Conservation (phyloP, 2,113 vertebrate species). For the Lanius collurio region DNA sequence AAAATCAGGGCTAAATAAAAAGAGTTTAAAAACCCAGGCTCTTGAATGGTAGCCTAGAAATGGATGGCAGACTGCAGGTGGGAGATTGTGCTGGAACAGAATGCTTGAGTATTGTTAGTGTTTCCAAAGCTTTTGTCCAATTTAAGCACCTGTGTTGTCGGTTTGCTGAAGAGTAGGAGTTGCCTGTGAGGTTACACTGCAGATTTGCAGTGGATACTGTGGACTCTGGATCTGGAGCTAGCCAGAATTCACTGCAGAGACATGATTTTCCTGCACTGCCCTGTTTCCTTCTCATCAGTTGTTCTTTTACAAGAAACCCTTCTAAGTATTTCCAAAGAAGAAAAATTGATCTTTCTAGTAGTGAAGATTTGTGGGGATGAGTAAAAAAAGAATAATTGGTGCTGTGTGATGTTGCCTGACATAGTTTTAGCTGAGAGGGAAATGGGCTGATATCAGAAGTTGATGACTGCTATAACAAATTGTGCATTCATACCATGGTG, state of each 20-base stretch:
- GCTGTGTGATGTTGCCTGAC: neutral
- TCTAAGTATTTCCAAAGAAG: neutral
- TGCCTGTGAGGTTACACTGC: neutral
- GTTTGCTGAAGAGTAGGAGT: neutral
- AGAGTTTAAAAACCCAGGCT: neutral
- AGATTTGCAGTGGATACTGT: neutral
- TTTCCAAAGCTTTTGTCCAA: neutral
- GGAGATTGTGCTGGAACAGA: neutral
- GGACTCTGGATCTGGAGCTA: neutral
- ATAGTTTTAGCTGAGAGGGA: neutral
- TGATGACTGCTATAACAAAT: neutral
- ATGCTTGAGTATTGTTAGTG: neutral
- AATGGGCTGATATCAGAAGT: neutral
- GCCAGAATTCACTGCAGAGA: neutral
- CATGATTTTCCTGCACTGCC: neutral
- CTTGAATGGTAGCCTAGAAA: neutral
- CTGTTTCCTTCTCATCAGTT: neutral
- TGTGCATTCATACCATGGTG: neutral
- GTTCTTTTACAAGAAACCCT: neutral
- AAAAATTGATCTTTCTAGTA: neutral
- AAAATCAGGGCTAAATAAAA: neutral
- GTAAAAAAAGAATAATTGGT: neutral
- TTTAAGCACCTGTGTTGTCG: neutral
- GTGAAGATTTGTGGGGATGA: neutral
- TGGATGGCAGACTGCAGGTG: neutral